Evolutionary conservation across 1,140 invertebrate species (phyloP), one percentile per base, ranked within the genome.

Genomic region (Aphaenogaster rudis): DNA sequence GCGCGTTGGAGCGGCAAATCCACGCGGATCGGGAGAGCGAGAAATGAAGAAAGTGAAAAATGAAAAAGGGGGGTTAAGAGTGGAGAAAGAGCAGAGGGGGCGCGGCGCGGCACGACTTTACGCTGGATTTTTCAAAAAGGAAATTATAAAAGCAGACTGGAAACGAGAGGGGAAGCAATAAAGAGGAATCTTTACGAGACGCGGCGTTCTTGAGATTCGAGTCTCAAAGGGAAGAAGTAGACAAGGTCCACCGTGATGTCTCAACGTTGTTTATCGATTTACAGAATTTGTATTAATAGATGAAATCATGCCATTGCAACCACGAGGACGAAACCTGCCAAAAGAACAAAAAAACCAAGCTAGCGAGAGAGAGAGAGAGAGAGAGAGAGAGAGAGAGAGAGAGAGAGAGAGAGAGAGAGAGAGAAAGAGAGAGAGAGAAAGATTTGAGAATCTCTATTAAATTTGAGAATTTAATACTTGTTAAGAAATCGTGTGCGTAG

Each of bases 211-310:
- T 67, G 66, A 86, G 79, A 63, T 72, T 81, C 78, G 45, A 87
- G 61, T 84, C 67, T 88, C 87, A 88, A 91, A 91, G 79, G 67
- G 89, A 87, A 90, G 82, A 85, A 91, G 79, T 88, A 79, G 89
- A 33, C 86, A 66, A 85, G 66, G 66, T 85, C 87, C 76, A 88
- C 89, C 82, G 81, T 90, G 78, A 91, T 82, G 88, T 88, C 88
- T 79, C 86, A 88, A 77, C 78, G 90, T 94, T 94, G 94, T 94
- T 95, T 94, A 95, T 94, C 93, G 93, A 93, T 92, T 95, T 93
- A 94, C 93, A 92, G 92, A 93, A 94, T 94, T 91, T 92, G 77
- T 88, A 28, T 28, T 28, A 28, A 0, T 28, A 94, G 93, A 94
- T 91, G 90, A 91, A 90, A 90, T 94, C 94, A 92, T 92, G 81